Evolutionary conservation across 2,888 invertebrate species (phyloP).

Genomic region (Agrotis clavis): DNA sequence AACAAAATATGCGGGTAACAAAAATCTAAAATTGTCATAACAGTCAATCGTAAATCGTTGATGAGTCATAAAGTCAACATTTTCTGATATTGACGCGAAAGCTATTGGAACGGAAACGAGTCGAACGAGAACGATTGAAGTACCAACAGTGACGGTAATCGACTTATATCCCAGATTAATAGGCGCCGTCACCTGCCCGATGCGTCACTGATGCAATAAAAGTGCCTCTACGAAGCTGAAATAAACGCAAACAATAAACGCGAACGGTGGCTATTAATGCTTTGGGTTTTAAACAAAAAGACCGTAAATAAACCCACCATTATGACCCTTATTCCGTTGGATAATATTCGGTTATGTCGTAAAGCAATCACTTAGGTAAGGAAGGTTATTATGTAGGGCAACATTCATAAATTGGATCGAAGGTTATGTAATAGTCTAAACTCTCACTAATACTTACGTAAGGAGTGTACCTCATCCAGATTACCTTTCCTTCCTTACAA

Average conservation of each 20-base stretch:
- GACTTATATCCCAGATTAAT: constrained; percentile 56
- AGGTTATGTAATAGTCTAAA: neutral
- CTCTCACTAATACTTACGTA: constrained; percentile 1
- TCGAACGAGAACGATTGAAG: constrained; percentile 53
- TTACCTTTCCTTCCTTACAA: neutral
- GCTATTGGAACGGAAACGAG: constrained; percentile 56
- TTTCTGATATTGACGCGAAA: constrained; percentile 51
- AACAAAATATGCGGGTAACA: constrained; percentile 33
- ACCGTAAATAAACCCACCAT: constrained; percentile 1
- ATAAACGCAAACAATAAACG: constrained; percentile 44
- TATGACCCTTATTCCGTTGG: constrained; percentile 2
- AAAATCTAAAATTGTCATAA: constrained; percentile 42
- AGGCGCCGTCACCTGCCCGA: constrained; percentile 56
- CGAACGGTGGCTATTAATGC: neutral
- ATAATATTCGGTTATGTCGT: constrained; percentile 11
- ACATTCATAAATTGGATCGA: constrained; percentile 10
- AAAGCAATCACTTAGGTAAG: constrained; percentile 27
- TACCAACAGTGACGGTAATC: constrained; percentile 54
- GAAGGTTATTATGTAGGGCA: constrained; percentile 27
- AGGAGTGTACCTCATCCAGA: neutral
- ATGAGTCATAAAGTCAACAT: constrained; percentile 51
- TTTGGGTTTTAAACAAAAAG: constrained; percentile 8
- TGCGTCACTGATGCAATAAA: constrained; percentile 54
- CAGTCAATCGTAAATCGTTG: constrained; percentile 50
- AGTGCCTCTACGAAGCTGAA: constrained; percentile 33